Evolutionary conservation across 2,888 invertebrate species (phyloP).

Genomic region (Zygogramma bicolorata): DNA sequence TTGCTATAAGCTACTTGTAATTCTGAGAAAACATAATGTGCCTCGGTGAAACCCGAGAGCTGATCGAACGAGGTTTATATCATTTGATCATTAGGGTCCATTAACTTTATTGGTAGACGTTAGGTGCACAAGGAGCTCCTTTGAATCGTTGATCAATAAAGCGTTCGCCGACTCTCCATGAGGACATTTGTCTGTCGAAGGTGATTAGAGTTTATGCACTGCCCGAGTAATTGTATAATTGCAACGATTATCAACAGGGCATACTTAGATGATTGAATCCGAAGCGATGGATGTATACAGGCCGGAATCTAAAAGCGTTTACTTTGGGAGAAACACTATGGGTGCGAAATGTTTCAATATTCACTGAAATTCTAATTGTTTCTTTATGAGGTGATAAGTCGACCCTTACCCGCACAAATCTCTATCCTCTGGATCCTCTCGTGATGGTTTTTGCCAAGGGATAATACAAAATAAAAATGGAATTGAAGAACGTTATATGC

Average conservation of each 20-base stretch:
- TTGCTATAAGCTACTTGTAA: background rate
- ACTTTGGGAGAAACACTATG: too few relatives aligned
- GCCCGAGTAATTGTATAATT: conserved; percentile 1
- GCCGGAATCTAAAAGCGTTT: background rate
- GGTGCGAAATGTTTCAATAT: too few relatives aligned
- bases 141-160: conserved; percentile 1
- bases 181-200: background rate
- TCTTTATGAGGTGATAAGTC: too few relatives aligned
- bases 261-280: background rate
- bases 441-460: too few relatives aligned
- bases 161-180: background rate
- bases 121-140: conserved; percentile 10
- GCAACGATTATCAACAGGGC: background rate
- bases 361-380: too few relatives aligned
- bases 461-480: too few relatives aligned
- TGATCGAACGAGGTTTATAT: background rate
- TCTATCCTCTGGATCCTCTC: too few relatives aligned
- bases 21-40: background rate
- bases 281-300: background rate
- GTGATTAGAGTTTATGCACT: conserved; percentile 1
- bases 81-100: conserved; percentile 15
- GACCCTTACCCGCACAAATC: too few relatives aligned
- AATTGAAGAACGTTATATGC: too few relatives aligned
- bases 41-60: background rate
- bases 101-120: conserved; percentile 16